A percentile compares a stretch with the other conserved stretches of the same genome.
Evolutionary conservation across 2,797 vertebrate genomes (phyloP).

Genomic region (Nasua narica): DNA sequence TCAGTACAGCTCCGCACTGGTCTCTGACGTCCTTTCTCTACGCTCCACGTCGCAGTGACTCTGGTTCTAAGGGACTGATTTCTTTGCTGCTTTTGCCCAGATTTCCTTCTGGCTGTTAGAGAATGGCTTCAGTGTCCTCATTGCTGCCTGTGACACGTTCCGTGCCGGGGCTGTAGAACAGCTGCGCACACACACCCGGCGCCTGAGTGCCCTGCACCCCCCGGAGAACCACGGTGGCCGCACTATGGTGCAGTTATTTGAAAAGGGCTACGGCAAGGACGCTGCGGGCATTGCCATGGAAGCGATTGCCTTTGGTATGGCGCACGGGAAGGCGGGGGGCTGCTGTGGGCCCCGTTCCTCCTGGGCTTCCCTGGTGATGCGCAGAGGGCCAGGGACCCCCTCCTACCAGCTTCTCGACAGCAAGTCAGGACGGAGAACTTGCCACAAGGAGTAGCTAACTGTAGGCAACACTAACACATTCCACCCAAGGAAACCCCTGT

Average conservation of each 20-base stretch:
- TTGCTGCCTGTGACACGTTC: conserved; percentile 97
- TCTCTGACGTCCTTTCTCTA: neutral
- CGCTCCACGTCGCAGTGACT: neutral
- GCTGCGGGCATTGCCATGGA: conserved; percentile 99
- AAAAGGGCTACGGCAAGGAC: conserved; percentile 98
- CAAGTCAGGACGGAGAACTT: neutral
- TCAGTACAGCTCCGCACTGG: conserved; percentile 56
- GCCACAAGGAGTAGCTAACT: neutral
- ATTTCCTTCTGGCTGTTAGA: conserved; percentile 99
- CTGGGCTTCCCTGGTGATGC: neutral
- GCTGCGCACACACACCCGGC: conserved; percentile 95
- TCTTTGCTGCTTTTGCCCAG: conserved; percentile 75
- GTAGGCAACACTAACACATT: neutral
- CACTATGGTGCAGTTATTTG: conserved; percentile 94
- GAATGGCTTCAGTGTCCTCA: conserved; percentile 96
- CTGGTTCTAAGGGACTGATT: neutral
- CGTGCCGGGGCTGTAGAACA: conserved; percentile 97
- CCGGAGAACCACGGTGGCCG: conserved; percentile 89
- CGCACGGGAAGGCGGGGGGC: neutral
- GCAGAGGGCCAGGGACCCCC: neutral
- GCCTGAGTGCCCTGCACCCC: conserved; percentile 93
- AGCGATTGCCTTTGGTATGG: conserved; percentile 93
- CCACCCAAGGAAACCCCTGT: neutral
- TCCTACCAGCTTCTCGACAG: neutral
- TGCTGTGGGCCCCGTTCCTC: neutral